Evolutionary conservation across 1,140 invertebrate species (phyloP), one percentile per base, ranked within the genome.

Genomic region (Nephila pilipes): DNA sequence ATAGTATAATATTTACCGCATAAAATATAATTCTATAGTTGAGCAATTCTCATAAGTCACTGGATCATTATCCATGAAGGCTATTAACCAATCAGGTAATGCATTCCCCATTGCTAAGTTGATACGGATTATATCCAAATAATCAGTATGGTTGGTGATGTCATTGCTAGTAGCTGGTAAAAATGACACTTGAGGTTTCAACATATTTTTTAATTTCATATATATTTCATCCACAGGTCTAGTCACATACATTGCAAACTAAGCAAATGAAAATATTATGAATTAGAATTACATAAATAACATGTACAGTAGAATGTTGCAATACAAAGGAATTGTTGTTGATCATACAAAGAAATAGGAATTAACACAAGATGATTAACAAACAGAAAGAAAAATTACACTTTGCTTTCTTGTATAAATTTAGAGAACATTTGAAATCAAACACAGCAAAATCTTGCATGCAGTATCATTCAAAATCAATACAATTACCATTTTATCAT

Each of bases 241-340:
- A 16, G 91, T 87, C 3, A 93, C 58, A 80, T 80, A 93, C 85
- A 87, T 93, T 18, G 65, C 91, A 79, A 93, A 93, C 91, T 93
- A 32, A 38, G 25, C 38, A 83, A 10, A 46, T 46, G 46, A 46
- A 10, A 46, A 4, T 46, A 10, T 10, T 46, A 46, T 10, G 2
- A 46, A 46, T 46, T 46, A 46, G 46, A 46, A 1, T 10, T 46
- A 10, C 46, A 46, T 10, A 46, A 46, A n/a, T n/a, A n/a, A n/a
- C n/a, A n/a, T n/a, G n/a, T n/a, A n/a, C n/a, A n/a, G n/a, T n/a
- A n/a, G n/a, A n/a, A n/a, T n/a, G n/a, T n/a, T n/a, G n/a, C n/a
- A n/a, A n/a, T n/a, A n/a, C n/a, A n/a, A n/a, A n/a, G n/a, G n/a
- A n/a, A n/a, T n/a, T n/a, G n/a, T n/a, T n/a, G n/a, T n/a, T n/a